phyloP scores from a whole-genome alignment of 1,140 invertebrate genomes.

The Galleria mellonella region DNA sequence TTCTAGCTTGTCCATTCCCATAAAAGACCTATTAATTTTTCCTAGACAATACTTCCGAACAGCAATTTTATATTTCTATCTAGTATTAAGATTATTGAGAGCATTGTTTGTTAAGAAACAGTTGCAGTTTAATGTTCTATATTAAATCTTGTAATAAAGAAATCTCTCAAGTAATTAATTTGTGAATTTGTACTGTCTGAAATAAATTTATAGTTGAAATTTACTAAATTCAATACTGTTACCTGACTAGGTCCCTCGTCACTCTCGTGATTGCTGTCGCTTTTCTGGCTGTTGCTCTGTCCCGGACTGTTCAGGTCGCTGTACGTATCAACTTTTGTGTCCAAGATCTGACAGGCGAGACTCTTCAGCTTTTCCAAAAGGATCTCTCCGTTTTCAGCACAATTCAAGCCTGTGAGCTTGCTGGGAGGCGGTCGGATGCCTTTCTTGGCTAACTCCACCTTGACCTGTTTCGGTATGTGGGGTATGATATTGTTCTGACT shows the following conservation, averaged over 20 bases:
- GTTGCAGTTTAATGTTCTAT: too few relatives aligned
- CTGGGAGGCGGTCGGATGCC: conserved; percentile 44
- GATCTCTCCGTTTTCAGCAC: conserved; percentile 61
- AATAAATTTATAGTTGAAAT: neutral
- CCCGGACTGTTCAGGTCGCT: conserved; percentile 18
- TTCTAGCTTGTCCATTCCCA: too few relatives aligned
- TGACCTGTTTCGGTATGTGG: conserved; percentile 76
- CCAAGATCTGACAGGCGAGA: conserved; percentile 52
- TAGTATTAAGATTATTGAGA: too few relatives aligned
- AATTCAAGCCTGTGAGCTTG: conserved; percentile 45
- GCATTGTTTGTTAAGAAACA: too few relatives aligned
- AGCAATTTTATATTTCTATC: too few relatives aligned
- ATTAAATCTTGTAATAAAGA: too few relatives aligned
- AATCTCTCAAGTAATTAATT: too few relatives aligned
- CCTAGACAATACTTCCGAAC: too few relatives aligned
- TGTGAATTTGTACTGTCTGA: too few relatives aligned
- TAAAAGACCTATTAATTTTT: too few relatives aligned
- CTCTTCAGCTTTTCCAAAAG: conserved; percentile 62
- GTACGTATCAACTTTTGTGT: conserved; percentile 14
- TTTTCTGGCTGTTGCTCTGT: conserved; percentile 17
- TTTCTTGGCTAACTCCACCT: conserved; percentile 50
- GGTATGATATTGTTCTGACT: conserved; percentile 84
- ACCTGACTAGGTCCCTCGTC: conserved; percentile 50
- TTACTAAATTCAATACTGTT: neutral
- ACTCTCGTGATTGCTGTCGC: conserved; percentile 8